Base-by-base conservation (phyloP, 2,797 vertebrate genomes). In the Emys orbicularis region DNA sequence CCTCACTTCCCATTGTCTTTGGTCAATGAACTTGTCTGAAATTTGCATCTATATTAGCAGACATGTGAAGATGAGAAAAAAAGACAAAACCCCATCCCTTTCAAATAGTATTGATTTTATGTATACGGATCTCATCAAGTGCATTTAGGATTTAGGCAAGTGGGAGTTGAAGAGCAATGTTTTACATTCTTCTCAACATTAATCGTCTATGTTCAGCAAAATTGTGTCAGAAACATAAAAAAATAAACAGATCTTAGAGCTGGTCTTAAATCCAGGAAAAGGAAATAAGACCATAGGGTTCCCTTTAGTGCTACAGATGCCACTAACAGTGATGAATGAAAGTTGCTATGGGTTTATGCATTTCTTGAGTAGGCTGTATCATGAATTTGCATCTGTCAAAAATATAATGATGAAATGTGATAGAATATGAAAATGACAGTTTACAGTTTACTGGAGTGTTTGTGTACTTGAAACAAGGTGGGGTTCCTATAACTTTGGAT, bases 51-150 rank as follows among this genome's bases (percentile, higher is more conserved):
- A 54, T 8, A 41, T 44, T 23, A 72, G 56, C 2, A 34, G 21
- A 81, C 56, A 77, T 92, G 52, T 12, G 29, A 29, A 82, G 5
- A 44, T 10, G 44, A 74, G 44, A 8, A 87, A 81, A 76, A 65
- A 49, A 10, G 8, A 81, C 10, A 37, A 5, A 57, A 74, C 23
- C 37, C 10, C 41, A 49, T 44, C 16, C 5, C 12, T 68, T 74
- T 47, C 82, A n/a, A 50, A 41, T 41, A 72, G 23, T 72, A 44
- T 25, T 12, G 21, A 74, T 12, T 44, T 16, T 25, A 72, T 6
- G 1, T 6, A 41, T 72, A 72, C 6, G 19, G 68, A 12, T 37
- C n/a, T 72, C 0, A 15, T 11, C 3, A 5, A 4, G 57, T 0
- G 0, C 80, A 49, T 82, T 79, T 86, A 12, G 19, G 82, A 1